Evolutionary conservation across 2,113 vertebrate species (phyloP), one percentile per base, ranked within the genome.

Genomic region (Sinocyclocheilus rhinocerous): DNA sequence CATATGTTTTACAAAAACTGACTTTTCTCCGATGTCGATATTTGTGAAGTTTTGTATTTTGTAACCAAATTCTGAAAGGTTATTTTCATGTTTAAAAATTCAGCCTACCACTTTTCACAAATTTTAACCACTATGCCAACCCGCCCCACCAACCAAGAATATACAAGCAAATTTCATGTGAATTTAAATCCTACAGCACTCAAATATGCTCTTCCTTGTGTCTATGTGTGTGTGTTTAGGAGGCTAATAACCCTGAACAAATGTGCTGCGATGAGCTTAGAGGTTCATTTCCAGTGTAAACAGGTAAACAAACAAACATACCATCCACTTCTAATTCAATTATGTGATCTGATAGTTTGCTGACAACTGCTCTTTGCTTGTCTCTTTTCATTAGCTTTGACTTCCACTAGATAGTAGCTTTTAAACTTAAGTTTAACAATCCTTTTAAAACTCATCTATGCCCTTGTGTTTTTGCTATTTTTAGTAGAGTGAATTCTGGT

Each of bases 171-270:
- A 29, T 65, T 26, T 65, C 4, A 65, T 42, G 70, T 42, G 18
- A 73, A 36, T 42, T 73, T 22, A 42, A 73, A 73, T 42, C 9
- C 24, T 29, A 29, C 24, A 16, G 2, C 42, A 50, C 42, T 16
- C 42, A 72, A 3, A 72, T n/a, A 26, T 36, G 26, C 29, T 55
- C 8, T 57, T 77, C 76, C 50, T 55, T 52, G 1, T 57, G 26
- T 85, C 5, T 85, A 12, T 84, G 42, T 83, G 22, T 84, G 6
- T 75, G n/a, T 87, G 16, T 80, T 87, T 91, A 97, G 96, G 94
- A 96, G 95, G 92, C 94, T 97, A 92, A 96, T 95, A 90, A 96
- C 95, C 87, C 93, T 97, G 89, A 97, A 97, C 92, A 94, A 92
- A 10, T 96, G 95, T 89, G 93, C 96, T 87, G 95, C 95, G 76